Evolutionary conservation across 2,888 invertebrate species (phyloP).

Genomic region (Sarcophaga rosellei): DNA sequence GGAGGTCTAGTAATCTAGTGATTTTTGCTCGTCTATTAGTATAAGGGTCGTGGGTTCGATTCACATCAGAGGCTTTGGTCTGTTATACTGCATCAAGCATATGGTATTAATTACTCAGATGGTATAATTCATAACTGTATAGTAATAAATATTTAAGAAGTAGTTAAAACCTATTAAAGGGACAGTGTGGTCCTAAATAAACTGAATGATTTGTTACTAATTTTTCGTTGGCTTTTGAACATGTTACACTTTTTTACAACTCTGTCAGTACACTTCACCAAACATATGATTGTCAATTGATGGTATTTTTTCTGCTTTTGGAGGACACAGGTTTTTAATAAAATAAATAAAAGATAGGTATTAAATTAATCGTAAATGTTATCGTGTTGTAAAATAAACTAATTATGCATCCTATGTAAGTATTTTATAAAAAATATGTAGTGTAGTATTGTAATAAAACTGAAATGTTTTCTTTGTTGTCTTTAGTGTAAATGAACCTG

Average conservation of each 20-base stretch:
- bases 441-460: conserved; percentile 53
- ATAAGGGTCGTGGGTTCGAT: no score
- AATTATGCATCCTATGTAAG: conserved; percentile 59
- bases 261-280: not conserved
- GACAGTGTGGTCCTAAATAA: not conserved
- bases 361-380: not conserved
- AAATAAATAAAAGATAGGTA: not conserved
- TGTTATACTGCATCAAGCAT: no score
- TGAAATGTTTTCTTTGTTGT: not conserved
- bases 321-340: not conserved
- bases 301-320: not conserved
- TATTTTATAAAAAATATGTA: not conserved
- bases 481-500: conserved; percentile 72
- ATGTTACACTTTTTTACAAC: conserved; percentile 7
- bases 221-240: not conserved
- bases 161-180: not conserved
- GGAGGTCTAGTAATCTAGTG: no score
- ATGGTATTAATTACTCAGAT: no score
- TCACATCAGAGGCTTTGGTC: no score
- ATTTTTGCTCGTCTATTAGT: no score
- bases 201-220: not conserved
- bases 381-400: not conserved
- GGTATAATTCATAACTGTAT: no score
- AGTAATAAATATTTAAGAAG: not conserved
- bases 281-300: conserved; percentile 22